These are phyloP conservation scores for Yponomeuta cagnagella DNA, from an alignment of 2,888 invertebrate genomes.

Conservation along the genomic window DNA sequence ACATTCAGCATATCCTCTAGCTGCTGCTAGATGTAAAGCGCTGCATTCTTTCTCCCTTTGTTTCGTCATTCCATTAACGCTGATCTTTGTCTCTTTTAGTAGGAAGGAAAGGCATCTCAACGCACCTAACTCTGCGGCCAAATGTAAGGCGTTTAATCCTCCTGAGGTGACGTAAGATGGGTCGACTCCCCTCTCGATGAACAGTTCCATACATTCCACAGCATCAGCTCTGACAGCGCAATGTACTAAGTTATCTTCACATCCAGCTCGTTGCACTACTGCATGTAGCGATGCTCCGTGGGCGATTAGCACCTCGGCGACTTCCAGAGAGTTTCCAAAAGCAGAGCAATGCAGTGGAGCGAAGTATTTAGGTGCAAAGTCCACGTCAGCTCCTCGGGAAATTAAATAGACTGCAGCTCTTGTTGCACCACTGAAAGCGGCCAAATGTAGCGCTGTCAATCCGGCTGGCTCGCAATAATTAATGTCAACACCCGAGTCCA, in stretches of 20 bases:
- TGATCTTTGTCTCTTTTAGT: slow-evolving; percentile 82
- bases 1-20: slow-evolving; percentile 89
- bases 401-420: slow-evolving; percentile 82
- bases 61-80: slow-evolving; percentile 81
- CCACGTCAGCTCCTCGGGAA: slow-evolving; percentile 81
- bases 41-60: slow-evolving; percentile 85
- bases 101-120: slow-evolving; percentile 83
- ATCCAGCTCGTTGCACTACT: slow-evolving; percentile 79
- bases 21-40: slow-evolving; percentile 89
- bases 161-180: slow-evolving; percentile 84
- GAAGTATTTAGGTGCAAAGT: slow-evolving; percentile 81
- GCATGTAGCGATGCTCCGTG: slow-evolving; percentile 81
- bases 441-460: slow-evolving; percentile 83
- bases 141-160: slow-evolving; percentile 86
- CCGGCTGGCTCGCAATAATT: slow-evolving; percentile 84
- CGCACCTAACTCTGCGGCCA: slow-evolving; percentile 87
- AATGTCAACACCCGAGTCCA: slow-evolving; percentile 81
- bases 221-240: slow-evolving; percentile 89
- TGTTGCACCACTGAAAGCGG: slow-evolving; percentile 85
- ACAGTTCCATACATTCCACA: slow-evolving; percentile 83
- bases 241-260: slow-evolving; percentile 87
- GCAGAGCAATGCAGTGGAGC: slow-evolving; percentile 92
- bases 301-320: slow-evolving; percentile 84
- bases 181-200: slow-evolving; percentile 84
- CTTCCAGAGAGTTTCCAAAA: slow-evolving; percentile 89